Evolutionary conservation across 2,113 vertebrate species (phyloP).

Genomic region (Rhipidura dahli): DNA sequence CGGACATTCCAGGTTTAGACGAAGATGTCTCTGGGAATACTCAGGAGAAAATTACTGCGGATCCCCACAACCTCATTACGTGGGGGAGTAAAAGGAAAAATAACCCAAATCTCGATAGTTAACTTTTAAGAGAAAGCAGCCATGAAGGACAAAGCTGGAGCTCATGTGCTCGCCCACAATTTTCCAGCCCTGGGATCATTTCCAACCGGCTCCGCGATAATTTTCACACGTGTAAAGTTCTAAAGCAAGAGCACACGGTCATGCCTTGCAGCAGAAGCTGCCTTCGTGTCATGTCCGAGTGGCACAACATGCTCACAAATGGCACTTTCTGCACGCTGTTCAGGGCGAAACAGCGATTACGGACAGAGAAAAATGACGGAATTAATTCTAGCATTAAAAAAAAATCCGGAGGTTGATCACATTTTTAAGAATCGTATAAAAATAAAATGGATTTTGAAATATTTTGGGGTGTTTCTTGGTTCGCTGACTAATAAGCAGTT

Average conservation of each 20-base stretch:
- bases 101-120: neutral
- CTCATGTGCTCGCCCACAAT: neutral
- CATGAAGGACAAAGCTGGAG: neutral
- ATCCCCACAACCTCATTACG: neutral
- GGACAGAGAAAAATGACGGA: fast-evolving
- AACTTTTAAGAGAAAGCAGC: neutral
- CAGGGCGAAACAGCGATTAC: fast-evolving
- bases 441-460: neutral
- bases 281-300: neutral
- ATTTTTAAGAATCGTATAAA: fast-evolving
- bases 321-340: neutral
- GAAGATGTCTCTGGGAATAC: neutral
- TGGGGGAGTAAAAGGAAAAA: fast-evolving
- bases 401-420: neutral
- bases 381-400: neutral
- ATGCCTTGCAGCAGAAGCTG: neutral
- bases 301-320: neutral
- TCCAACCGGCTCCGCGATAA: neutral
- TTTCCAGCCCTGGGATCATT: neutral
- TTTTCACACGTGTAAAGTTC: neutral
- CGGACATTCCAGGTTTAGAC: neutral
- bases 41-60: neutral
- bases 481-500: neutral
- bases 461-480: neutral
- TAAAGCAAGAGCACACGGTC: neutral